Percentiles rank a stretch among this genome's conserved stretches.
These are phyloP conservation scores for Microctonus aethiopoides DNA, from an alignment of 2,888 invertebrate genomes.

Conservation along the genomic window DNA sequence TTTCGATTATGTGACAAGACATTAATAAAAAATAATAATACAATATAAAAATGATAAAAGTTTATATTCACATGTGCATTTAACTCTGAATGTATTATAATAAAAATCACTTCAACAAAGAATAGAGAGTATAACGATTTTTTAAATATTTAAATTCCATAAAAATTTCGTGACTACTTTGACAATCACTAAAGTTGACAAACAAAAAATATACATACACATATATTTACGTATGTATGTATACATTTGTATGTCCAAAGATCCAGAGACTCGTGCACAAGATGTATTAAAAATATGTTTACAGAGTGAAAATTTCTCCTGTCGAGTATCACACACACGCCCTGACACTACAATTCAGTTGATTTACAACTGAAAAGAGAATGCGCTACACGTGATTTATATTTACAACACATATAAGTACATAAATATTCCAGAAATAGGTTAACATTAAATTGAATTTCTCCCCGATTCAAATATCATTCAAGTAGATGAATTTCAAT, in stretches of 20 bases:
- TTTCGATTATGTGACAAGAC: constrained; percentile 2
- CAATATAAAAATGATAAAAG: background rate
- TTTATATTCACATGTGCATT: background rate
- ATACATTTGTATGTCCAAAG: constrained; percentile 16
- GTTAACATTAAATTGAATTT: background rate
- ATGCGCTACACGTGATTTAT: background rate
- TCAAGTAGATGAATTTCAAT: background rate
- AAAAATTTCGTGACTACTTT: constrained; percentile 34
- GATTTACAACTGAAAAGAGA: constrained; percentile 11
- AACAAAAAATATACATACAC: constrained; percentile 9
- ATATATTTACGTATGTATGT: constrained; percentile 38
- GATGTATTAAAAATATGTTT: constrained; percentile 41
- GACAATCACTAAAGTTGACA: constrained; percentile 15
- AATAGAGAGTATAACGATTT: background rate
- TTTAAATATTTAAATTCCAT: background rate
- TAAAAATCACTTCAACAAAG: background rate
- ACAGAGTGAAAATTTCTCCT: constrained; percentile 33
- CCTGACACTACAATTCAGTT: background rate
- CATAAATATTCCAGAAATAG: background rate
- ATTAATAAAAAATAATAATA: background rate
- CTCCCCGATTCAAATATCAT: background rate
- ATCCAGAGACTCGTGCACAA: constrained; percentile 32
- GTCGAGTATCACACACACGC: constrained; percentile 18
- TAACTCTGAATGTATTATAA: background rate
- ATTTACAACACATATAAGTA: background rate